Conservation (phyloP, 1,140 invertebrate species). For the Hyles vespertilio region DNA sequence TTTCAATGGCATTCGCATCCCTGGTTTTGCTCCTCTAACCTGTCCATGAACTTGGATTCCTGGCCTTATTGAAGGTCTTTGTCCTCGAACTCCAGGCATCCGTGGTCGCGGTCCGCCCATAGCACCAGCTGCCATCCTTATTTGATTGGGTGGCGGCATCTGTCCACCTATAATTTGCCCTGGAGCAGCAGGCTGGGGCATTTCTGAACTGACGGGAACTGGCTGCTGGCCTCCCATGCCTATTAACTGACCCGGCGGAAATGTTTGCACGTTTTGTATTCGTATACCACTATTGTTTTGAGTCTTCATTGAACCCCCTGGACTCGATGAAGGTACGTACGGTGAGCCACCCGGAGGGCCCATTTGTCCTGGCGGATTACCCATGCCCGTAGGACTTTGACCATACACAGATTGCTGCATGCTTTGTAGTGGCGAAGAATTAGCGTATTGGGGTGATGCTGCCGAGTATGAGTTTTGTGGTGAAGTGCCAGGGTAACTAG, state of each 20-base stretch:
- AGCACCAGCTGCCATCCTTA: conserved; percentile 50
- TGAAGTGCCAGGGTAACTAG: conserved; percentile 36
- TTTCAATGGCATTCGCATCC: conserved; percentile 62
- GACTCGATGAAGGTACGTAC: conserved; percentile 47
- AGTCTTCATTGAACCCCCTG: conserved; percentile 47
- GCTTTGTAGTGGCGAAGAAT: conserved; percentile 52
- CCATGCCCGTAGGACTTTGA: conserved; percentile 36
- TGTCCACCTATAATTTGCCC: conserved; percentile 39
- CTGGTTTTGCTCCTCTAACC: conserved; percentile 45
- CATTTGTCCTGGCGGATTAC: conserved; percentile 50
- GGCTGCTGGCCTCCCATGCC: conserved; percentile 19
- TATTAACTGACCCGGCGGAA: conserved; percentile 44
- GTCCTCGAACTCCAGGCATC: conserved; percentile 44
- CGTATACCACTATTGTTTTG: conserved; percentile 39
- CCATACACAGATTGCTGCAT: conserved; percentile 66
- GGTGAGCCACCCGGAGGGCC: conserved; percentile 47
- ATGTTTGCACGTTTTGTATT: conserved; percentile 67
- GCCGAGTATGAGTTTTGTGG: conserved; percentile 38
- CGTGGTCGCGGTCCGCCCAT: conserved; percentile 43
- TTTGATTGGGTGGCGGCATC: conserved; percentile 46
- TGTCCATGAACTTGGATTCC: conserved; percentile 62
- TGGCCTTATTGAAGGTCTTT: conserved; percentile 51
- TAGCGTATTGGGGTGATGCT: conserved; percentile 44
- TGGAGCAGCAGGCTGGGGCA: conserved; percentile 13
- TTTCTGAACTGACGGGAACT: conserved; percentile 7